These are phyloP conservation scores for Arrhamphus sclerolepis DNA, from an alignment of 2,797 vertebrate species.

Conservation along the genomic window DNA sequence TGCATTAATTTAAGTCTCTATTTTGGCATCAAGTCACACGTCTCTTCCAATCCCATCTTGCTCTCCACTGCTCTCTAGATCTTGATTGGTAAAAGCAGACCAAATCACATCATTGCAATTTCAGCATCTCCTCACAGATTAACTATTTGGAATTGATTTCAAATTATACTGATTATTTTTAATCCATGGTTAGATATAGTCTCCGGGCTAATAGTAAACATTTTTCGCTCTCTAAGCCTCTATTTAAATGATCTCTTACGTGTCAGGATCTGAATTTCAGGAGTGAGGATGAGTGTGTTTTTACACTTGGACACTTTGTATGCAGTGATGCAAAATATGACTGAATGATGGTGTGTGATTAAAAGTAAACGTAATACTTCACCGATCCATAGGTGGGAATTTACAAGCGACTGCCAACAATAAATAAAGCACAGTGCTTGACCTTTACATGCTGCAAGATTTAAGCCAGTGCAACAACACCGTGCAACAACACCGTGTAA, in stretches of 20 bases:
- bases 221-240: slow-evolving; percentile 12
- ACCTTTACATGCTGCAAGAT: slow-evolving; percentile 7
- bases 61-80: slow-evolving; percentile 6
- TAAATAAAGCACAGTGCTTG: slow-evolving; percentile 5
- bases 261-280: neutral
- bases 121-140: slow-evolving; percentile 21
- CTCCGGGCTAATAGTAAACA: slow-evolving; percentile 10
- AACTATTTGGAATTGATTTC: slow-evolving; percentile 33
- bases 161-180: slow-evolving; percentile 22
- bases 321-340: neutral
- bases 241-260: slow-evolving; percentile 6
- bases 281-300: neutral
- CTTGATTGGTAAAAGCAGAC: slow-evolving; percentile 21
- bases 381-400: slow-evolving; percentile 4
- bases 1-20: neutral
- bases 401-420: neutral
- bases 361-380: neutral
- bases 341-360: neutral
- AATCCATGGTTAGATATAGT: slow-evolving; percentile 24
- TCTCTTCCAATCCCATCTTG: slow-evolving; percentile 10
- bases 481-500: too few species aligned
- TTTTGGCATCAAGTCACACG: slow-evolving; percentile 27
- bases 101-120: slow-evolving; percentile 31
- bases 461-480: too few species aligned
- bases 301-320: neutral